These are phyloP conservation scores for Adoxophyes honmai DNA, from an alignment of 1,140 invertebrate species.

Conservation along the genomic window DNA sequence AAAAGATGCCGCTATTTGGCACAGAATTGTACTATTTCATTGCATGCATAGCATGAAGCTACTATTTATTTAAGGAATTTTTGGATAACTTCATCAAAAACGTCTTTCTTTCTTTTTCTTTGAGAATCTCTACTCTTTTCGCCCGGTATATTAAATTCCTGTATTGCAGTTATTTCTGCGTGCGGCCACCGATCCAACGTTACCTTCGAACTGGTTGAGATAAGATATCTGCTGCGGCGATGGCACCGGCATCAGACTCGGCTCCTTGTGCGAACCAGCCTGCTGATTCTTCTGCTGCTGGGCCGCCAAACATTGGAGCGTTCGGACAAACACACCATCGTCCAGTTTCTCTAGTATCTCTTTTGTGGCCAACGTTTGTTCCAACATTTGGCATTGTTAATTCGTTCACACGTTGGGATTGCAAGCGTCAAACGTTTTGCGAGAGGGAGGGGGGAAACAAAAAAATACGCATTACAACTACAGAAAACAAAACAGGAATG, in stretches of 20 bases:
- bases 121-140: too few species aligned
- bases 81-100: too few species aligned
- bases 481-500: slow-evolving; percentile 61
- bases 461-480: slow-evolving; percentile 77
- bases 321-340: slow-evolving; percentile 88
- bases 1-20: too few species aligned
- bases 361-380: slow-evolving; percentile 48
- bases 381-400: slow-evolving; percentile 52
- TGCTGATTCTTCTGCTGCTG: slow-evolving; percentile 82
- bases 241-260: slow-evolving; percentile 96
- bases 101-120: too few species aligned
- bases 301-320: slow-evolving; percentile 87
- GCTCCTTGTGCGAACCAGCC: slow-evolving; percentile 81
- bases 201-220: slow-evolving; percentile 94
- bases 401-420: slow-evolving; percentile 69
- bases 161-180: slow-evolving; percentile 25
- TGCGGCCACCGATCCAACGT: slow-evolving; percentile 36
- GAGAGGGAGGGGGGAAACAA: slow-evolving; percentile 65
- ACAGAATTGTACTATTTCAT: too few species aligned
- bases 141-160: too few species aligned
- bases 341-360: slow-evolving; percentile 77
- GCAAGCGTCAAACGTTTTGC: slow-evolving; percentile 74
- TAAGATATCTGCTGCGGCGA: slow-evolving; percentile 98
- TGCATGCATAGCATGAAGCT: too few species aligned
- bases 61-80: too few species aligned